Percentiles rank a stretch among this genome's conserved stretches.
Evolutionary conservation across 2,797 vertebrate species (phyloP).

Genomic region (Champsocephalus gunnari): DNA sequence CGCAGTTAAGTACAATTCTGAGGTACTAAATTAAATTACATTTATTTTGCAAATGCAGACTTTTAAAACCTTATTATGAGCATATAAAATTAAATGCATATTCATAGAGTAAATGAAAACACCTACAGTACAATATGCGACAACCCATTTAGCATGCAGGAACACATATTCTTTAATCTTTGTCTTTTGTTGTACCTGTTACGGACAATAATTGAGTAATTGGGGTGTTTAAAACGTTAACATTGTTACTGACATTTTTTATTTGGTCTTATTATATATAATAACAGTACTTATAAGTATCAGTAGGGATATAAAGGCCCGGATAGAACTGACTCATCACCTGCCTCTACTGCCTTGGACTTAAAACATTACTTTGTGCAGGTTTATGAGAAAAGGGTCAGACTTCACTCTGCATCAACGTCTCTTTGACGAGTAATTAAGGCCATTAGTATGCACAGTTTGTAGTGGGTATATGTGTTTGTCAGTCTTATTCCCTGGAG

Average conservation of each 20-base stretch:
- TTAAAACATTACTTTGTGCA: conserved; percentile 18
- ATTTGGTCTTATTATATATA: too few relatives aligned
- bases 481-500: conserved; percentile 57
- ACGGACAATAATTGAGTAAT: neutral
- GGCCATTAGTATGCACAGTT: conserved; percentile 63
- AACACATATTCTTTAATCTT: neutral
- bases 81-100: neutral
- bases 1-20: conserved; percentile 3
- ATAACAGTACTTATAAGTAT: neutral
- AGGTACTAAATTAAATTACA: neutral
- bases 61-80: neutral
- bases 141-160: neutral
- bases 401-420: conserved; percentile 36
- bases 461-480: conserved; percentile 66
- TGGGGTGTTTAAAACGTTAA: neutral
- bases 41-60: neutral
- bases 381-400: conserved; percentile 37
- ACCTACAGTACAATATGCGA: neutral
- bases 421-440: conserved; percentile 61
- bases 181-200: too few relatives aligned
- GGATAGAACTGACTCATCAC: conserved; percentile 8
- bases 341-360: conserved; percentile 10
- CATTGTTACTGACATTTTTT: too few relatives aligned
- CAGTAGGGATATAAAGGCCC: neutral
- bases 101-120: neutral